Base-by-base conservation (phyloP, 2,113 vertebrate genomes). In the Protobothrops mucrosquamatus region DNA sequence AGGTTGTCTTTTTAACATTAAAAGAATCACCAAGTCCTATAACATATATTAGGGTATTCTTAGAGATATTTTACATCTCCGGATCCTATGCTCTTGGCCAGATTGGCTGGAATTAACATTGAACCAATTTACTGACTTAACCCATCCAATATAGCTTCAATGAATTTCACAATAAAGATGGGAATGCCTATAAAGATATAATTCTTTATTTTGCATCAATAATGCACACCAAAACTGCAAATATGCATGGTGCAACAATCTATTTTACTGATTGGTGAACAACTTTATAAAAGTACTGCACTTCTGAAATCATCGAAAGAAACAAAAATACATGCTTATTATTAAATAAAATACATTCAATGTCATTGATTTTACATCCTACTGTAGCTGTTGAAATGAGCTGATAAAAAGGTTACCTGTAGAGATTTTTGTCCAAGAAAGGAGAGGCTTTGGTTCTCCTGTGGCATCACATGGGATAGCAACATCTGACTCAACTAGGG, bases 351-450 rank as follows among this genome's bases (percentile, higher is more conserved):
- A 10, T 9, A 34, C 24, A 29, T 4, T 57, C 52, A 89, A n/a
- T 88, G 2, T 0, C 0, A 2, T 26, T 59, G 20, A 15, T 52
- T 61, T 64, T 89, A 11, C 51, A 88, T 0, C 2, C 24, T 85
- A 92, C 51, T 59, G n/a, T 26, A 69, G 29, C 0, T 1, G 0
- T 2, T 4, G 81, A 90, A 92, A 26, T 93, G 24, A 0, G 64
- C 0, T 15, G 2, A 74, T 11, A 2, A 43, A 1, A 5, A 0
- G 59, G 98, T 94, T 97, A 99, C 99, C 99, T 97, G 97, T 99
- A 55, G 98, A 97, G 34, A 98, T 96, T 96, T 98, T 98, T 29
- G 98, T 99, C 99, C 99, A 99, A 24, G 98, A 98, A 88, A 99
- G 93, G 88, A 98, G 98, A 52, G 98, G 98, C 90, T 89, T 97